These are phyloP conservation scores for Mobula hypostoma DNA, from an alignment of 2,113 vertebrate genomes.

Conservation along the genomic window DNA sequence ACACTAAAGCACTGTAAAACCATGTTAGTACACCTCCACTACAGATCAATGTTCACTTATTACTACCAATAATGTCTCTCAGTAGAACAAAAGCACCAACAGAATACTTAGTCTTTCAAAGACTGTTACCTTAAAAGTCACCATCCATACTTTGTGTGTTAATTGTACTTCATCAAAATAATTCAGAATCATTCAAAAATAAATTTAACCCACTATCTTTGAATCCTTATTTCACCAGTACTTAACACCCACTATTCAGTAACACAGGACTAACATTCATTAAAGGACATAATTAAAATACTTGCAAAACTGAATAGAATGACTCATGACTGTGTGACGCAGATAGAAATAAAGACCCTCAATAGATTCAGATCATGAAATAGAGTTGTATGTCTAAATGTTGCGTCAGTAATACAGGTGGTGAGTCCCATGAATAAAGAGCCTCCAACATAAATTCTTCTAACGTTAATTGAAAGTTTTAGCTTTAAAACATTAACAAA, in stretches of 20 bases:
- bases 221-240: background rate
- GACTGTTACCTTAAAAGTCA: background rate
- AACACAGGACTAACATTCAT: background rate
- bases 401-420: too few relatives aligned
- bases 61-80: background rate
- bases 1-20: background rate
- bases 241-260: background rate
- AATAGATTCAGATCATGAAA: background rate
- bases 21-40: background rate
- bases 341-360: background rate
- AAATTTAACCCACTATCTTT: background rate
- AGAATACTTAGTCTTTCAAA: background rate
- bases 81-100: background rate
- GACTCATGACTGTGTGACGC: background rate
- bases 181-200: background rate
- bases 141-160: background rate
- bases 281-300: background rate
- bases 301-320: background rate
- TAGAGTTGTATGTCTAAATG: background rate
- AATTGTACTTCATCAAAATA: background rate
- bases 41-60: background rate
- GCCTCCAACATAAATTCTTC: background rate
- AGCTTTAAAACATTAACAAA: too few relatives aligned
- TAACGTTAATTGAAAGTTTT: too few relatives aligned
- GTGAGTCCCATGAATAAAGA: background rate